phyloP scores from a whole-genome alignment of 2,888 invertebrate species.

The Dinocampus coccinellae region DNA sequence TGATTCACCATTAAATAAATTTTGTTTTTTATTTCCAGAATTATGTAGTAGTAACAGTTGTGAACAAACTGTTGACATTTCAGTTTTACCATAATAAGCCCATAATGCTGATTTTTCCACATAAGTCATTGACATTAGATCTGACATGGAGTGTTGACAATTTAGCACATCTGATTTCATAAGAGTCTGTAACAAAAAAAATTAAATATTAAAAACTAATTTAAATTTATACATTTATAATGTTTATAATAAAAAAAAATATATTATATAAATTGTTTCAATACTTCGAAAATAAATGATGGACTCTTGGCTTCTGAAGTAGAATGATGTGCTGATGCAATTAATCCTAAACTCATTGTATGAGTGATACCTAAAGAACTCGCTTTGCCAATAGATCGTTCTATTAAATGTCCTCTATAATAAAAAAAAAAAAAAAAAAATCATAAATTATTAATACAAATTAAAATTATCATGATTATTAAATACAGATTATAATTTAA shows the following conservation, averaged over 20 bases:
- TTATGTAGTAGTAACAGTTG: conserved; percentile 85
- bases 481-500: conserved; percentile 7
- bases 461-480: conserved; percentile 4
- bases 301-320: conserved; percentile 79
- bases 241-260: not conserved
- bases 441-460: no score
- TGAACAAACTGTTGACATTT: conserved; percentile 84
- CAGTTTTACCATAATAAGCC: conserved; percentile 89
- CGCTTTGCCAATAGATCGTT: conserved; percentile 78
- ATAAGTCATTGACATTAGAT: conserved; percentile 84
- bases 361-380: conserved; percentile 79
- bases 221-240: not conserved
- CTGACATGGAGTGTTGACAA: conserved; percentile 85
- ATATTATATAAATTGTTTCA: conserved; percentile 11
- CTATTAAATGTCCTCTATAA: conserved; percentile 75
- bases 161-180: conserved; percentile 89
- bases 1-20: conserved; percentile 77
- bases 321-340: conserved; percentile 83
- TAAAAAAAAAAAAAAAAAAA: no score
- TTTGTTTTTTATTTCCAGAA: conserved; percentile 73
- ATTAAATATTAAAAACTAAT: not conserved
- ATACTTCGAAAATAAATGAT: conserved; percentile 77
- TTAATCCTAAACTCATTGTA: conserved; percentile 80
- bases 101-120: conserved; percentile 88
- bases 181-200: conserved; percentile 76